Percentiles rank a stretch among this genome's conserved stretches.
These are phyloP conservation scores for Timandra comae DNA, from an alignment of 2,888 invertebrate species.

Conservation along the genomic window DNA sequence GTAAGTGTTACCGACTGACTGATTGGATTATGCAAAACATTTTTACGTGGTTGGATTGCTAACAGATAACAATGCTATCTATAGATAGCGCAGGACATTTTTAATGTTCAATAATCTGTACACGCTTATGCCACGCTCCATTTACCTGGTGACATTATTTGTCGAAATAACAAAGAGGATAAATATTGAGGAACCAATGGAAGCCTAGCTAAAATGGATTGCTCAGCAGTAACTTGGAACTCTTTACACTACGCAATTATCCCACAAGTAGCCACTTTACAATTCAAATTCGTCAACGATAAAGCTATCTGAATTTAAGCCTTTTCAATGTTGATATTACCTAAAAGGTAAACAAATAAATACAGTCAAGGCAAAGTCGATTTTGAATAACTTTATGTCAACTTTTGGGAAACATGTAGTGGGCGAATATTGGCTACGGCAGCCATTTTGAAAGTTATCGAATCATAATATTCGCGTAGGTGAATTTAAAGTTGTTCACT, in stretches of 20 bases:
- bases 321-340: conserved; percentile 6
- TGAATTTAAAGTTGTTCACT: conserved; percentile 42
- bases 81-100: conserved; percentile 6
- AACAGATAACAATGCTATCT: conserved; percentile 1
- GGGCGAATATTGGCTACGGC: conserved; percentile 57
- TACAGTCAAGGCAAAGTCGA: conserved; percentile 22
- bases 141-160: neutral
- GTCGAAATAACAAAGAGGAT: too few species aligned
- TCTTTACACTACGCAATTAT: too few species aligned
- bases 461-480: conserved; percentile 48
- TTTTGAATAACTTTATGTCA: conserved; percentile 31
- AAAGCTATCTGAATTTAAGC: too few species aligned
- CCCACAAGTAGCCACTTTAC: too few species aligned
- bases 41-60: conserved; percentile 6
- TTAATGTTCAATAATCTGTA: conserved; percentile 7
- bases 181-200: too few species aligned
- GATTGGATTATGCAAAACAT: conserved; percentile 14
- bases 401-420: conserved; percentile 37
- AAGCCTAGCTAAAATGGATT: too few species aligned
- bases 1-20: conserved; percentile 18
- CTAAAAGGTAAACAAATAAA: conserved; percentile 13
- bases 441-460: conserved; percentile 60
- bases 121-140: conserved; percentile 5
- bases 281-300: too few species aligned
- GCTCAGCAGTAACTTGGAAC: too few species aligned